Conservation (phyloP, 92 coral and sea anemone genomes). For the Zoanthus sociatus region DNA sequence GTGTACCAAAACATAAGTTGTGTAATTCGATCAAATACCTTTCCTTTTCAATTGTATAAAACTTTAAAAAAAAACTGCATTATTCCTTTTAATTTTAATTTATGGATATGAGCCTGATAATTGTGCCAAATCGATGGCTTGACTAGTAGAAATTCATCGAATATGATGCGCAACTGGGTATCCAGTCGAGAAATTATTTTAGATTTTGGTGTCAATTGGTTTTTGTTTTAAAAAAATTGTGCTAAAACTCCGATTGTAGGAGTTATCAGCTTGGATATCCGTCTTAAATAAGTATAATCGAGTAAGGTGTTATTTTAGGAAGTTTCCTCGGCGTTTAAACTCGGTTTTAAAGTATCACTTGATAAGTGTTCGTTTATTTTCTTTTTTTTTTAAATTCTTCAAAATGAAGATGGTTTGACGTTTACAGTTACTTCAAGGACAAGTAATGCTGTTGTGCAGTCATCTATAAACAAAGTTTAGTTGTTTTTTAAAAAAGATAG, state of each 20-base stretch:
- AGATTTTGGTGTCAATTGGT: neutral
- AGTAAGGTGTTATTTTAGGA: neutral
- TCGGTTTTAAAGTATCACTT: slow-evolving; percentile 26
- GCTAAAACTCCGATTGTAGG: neutral
- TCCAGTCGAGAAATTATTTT: no score
- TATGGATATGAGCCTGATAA: no score
- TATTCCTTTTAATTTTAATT: no score
- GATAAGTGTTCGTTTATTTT: slow-evolving; percentile 23
- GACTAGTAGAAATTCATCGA: no score
- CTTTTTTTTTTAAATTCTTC: slow-evolving; percentile 8
- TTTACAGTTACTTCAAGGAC: slow-evolving; percentile 16
- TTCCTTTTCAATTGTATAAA: neutral
- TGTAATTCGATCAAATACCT: neutral
- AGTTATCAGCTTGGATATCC: neutral
- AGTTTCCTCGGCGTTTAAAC: neutral
- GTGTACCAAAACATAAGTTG: neutral
- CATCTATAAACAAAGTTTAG: neutral
- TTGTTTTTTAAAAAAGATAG: neutral
- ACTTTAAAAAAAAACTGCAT: neutral
- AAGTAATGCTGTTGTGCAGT: neutral
- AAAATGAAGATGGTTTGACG: slow-evolving; percentile 27
- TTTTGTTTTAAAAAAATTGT: neutral
- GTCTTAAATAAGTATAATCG: neutral
- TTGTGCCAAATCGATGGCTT: no score
- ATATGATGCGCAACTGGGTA: no score